A percentile compares a stretch with the other conserved stretches of the same genome.
phyloP scores from a whole-genome alignment of 2,113 vertebrate genomes.

The Toxotes chatareus region DNA sequence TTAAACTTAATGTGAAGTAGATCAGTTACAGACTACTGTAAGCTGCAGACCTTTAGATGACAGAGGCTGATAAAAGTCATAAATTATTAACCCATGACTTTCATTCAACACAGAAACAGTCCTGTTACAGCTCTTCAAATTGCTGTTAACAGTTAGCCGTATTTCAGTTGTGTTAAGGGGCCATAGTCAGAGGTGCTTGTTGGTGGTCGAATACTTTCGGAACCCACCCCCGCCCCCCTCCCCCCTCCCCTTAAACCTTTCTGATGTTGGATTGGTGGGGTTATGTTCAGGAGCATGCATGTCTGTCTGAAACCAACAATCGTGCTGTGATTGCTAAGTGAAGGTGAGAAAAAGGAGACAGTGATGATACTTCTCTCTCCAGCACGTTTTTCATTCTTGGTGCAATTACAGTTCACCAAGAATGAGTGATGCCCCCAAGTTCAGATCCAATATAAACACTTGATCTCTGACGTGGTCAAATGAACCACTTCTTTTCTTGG shows the following conservation, averaged over 20 bases:
- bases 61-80: slow-evolving; percentile 23
- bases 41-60: slow-evolving; percentile 18
- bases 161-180: too few species aligned
- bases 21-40: slow-evolving; percentile 14
- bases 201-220: too few species aligned
- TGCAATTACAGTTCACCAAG: background rate
- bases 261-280: too few species aligned
- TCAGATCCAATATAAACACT: background rate
- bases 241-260: too few species aligned
- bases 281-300: background rate
- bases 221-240: too few species aligned
- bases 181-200: too few species aligned
- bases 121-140: slow-evolving; percentile 2
- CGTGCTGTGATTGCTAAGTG: background rate
- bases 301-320: background rate
- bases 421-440: too few species aligned
- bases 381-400: background rate
- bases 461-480: background rate
- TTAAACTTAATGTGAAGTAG: background rate
- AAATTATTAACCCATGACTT: slow-evolving; percentile 45
- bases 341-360: background rate
- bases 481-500: background rate
- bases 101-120: too few species aligned
- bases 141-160: slow-evolving; percentile 29
- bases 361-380: background rate